A percentile compares a stretch with the other conserved stretches of the same genome.
Conservation (phyloP, 1,140 invertebrate species). For the Paramacrobiotus metropolitanus region DNA sequence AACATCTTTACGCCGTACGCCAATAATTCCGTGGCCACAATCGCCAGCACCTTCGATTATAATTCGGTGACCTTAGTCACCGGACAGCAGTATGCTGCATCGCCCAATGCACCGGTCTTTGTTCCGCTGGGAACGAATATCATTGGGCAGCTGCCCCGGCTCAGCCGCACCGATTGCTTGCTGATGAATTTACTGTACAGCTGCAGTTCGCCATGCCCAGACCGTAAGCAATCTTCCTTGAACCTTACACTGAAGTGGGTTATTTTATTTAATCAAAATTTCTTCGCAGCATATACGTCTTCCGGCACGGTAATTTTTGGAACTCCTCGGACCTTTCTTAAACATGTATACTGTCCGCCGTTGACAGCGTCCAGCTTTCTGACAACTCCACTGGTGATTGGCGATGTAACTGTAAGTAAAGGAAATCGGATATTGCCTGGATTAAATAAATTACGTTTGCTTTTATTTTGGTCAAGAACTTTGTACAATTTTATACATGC, state of each 20-base stretch:
- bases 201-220: not conserved
- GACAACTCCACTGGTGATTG: not conserved
- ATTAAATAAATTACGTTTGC: not conserved
- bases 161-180: not conserved
- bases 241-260: not conserved
- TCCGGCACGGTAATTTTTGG: not conserved
- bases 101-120: not conserved
- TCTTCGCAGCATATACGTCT: not conserved
- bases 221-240: not conserved
- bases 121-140: not conserved
- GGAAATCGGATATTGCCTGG: not conserved
- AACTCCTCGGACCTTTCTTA: not conserved
- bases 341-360: not conserved
- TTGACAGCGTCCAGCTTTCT: not conserved
- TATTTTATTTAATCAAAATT: not conserved
- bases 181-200: not conserved
- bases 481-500: not conserved
- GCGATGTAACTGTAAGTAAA: not conserved
- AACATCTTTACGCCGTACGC: not conserved
- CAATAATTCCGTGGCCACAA: not conserved
- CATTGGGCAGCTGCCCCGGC: not conserved
- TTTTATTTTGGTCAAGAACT: not conserved
- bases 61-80: not conserved
- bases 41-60: not conserved
- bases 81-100: not conserved